Evolutionary conservation across 2,797 vertebrate species (phyloP), one percentile per base, ranked within the genome.

Genomic region (Calcarius lapponicus): DNA sequence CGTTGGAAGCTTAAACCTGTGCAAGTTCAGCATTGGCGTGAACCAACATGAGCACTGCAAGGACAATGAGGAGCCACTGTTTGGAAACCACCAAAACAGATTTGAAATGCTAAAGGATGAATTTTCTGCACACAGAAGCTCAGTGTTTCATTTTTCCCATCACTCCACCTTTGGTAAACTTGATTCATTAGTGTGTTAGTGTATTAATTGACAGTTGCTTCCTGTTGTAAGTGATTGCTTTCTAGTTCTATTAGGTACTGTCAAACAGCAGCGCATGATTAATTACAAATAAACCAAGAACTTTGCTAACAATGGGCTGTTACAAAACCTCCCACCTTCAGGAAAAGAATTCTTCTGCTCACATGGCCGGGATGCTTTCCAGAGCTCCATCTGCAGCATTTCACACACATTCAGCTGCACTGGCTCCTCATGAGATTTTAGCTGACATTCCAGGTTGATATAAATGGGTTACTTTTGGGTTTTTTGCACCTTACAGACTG

Each of bases 171-270:
- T 86, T 84, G 45, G 76, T 96, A 97, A 96, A 96, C 84, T 91
- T 95, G 89, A 97, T 97, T 97, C 94, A 97, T 97, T 97, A 97
- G 81, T 66, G 81, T 67, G 96, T 97, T 97, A 97, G 75, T 69
- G 80, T 54, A 95, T 94, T 97, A 96, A 97, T 25, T 97, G 97
- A 96, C 97, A 97, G 95, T 96, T 93, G 92, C 81, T 97, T 97
- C 95, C 95, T 92, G 81, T 86, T 97, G 88, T 96, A 96, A 97
- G 86, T 83, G 95, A 97, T 95, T 95, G 83, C 88, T 95, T 93
- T 93, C 93, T 89, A 84, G 90, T 95, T 97, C 93, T 82, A 96
- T 96, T 97, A 96, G 25, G 54, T 75, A 93, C 88, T 96, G 97
- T 96, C 96, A 96, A 86, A 90, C 80, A 97, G 92, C 85, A 92